Conservation (phyloP, 2,113 vertebrate genomes). For the Amazona guildingii region DNA sequence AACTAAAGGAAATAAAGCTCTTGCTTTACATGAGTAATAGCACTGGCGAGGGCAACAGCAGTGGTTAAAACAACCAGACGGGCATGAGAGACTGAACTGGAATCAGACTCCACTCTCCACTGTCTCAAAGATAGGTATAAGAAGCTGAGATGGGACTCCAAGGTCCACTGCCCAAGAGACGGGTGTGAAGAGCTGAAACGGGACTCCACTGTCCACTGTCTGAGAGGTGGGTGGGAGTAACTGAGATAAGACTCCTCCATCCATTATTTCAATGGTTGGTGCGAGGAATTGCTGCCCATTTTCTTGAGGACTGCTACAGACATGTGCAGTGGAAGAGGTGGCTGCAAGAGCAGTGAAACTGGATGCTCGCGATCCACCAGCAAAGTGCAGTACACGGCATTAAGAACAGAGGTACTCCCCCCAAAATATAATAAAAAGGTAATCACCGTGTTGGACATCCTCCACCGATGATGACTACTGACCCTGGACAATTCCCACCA, state of each 20-base stretch:
- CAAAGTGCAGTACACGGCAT: not conserved
- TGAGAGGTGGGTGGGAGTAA: not conserved
- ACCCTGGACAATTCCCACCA: not conserved
- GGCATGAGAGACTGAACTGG: not conserved
- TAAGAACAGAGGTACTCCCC: not conserved
- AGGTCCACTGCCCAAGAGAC: not conserved
- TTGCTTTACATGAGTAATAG: not conserved
- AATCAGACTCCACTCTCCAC: not conserved
- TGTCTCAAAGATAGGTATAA: not conserved
- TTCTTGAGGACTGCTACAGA: not conserved
- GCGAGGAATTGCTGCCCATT: not conserved
- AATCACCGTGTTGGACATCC: not conserved
- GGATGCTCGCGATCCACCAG: not conserved
- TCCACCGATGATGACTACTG: not conserved
- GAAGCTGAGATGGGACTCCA: not conserved
- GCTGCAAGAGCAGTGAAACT: not conserved
- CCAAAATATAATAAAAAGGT: not conserved
- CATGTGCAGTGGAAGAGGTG: not conserved
- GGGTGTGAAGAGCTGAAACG: not conserved
- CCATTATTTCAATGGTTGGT: not conserved
- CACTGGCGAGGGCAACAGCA: not conserved
- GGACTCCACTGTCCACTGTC: not conserved
- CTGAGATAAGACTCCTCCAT: not conserved
- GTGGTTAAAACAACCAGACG: not conserved
- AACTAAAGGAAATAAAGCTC: not conserved